Evolutionary conservation across 1,140 invertebrate species (phyloP).

Genomic region (Lepidurus apus): DNA sequence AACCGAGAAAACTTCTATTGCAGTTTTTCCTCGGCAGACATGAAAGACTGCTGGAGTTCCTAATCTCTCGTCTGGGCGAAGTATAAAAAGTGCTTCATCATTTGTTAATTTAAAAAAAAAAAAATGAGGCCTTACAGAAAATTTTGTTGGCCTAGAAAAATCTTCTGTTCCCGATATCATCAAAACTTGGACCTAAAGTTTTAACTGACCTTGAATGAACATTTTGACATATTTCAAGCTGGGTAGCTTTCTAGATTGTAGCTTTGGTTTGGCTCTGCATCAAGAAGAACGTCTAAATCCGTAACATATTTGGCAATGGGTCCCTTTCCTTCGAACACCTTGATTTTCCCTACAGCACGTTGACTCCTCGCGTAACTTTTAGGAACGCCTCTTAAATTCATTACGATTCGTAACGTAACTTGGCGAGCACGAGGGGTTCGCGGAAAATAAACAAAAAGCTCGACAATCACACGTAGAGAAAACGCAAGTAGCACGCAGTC

Average conservation of each 20-base stretch:
- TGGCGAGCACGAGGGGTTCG: background rate
- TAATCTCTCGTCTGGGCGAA: background rate
- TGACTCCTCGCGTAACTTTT: conserved; percentile 3
- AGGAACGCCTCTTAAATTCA: background rate
- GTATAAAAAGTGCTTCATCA: background rate
- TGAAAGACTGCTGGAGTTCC: background rate
- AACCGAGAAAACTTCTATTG: background rate
- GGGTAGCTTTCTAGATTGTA: conserved; percentile 3
- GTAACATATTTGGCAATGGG: background rate
- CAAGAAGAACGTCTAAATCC: conserved; percentile 11
- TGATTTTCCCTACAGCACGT: background rate
- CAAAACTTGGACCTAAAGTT: background rate
- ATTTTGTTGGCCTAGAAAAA: background rate
- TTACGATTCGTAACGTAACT: conserved; percentile 8
- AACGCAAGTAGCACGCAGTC: background rate
- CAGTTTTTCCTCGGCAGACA: background rate
- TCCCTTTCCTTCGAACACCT: background rate
- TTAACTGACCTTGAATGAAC: conserved; percentile 2
- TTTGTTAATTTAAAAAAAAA: too few species aligned
- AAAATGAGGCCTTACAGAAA: too few species aligned
- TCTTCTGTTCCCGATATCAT: background rate
- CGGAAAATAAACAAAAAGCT: background rate
- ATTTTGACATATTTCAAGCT: conserved; percentile 10
- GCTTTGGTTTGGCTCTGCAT: conserved; percentile 6
- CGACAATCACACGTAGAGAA: background rate